These are phyloP conservation scores for Sander lucioperca DNA, from an alignment of 2,113 vertebrate species.

Conservation along the genomic window DNA sequence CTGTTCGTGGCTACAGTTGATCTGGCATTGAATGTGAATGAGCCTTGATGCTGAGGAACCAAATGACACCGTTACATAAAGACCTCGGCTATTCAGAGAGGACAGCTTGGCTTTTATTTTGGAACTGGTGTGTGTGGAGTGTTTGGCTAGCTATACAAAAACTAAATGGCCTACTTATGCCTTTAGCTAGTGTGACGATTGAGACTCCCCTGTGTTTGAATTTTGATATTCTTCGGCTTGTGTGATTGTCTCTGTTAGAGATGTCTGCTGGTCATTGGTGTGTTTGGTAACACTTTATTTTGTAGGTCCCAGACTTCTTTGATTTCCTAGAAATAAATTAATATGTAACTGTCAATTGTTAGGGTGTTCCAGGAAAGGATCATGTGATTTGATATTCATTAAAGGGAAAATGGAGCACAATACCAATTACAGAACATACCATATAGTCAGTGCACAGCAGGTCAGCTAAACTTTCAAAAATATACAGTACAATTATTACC, in stretches of 20 bases:
- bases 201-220: not conserved
- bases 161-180: not conserved
- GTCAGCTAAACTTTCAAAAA: not conserved
- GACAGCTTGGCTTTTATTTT: constrained; percentile 66
- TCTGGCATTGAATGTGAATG: constrained; percentile 74
- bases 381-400: no score
- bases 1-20: constrained; percentile 44
- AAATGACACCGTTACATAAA: constrained; percentile 74
- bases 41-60: constrained; percentile 64
- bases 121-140: constrained; percentile 1
- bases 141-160: constrained; percentile 2
- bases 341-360: no score
- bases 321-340: no score
- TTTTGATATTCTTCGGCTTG: no score
- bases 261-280: no score
- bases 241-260: no score
- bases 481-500: not conserved
- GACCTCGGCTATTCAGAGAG: constrained; percentile 55
- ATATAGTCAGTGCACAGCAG: no score
- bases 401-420: not conserved
- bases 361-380: no score
- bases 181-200: not conserved
- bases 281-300: no score
- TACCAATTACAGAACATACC: not conserved
- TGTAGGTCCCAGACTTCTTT: no score